Conservation (phyloP, 2,797 vertebrate species). For the Amphiprion clarkii region DNA sequence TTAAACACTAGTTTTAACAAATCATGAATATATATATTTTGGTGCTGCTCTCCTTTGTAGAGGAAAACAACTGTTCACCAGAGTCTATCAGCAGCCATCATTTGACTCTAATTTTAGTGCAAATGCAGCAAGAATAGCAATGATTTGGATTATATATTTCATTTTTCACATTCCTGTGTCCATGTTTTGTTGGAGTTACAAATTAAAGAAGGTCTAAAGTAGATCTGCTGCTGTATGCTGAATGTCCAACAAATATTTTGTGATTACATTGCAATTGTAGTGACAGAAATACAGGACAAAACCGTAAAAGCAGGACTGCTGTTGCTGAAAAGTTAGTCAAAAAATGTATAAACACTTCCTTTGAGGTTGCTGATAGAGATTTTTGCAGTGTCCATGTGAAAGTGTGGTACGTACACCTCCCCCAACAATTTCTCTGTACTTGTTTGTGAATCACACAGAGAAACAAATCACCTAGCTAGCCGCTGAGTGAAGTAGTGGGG, state of each 20-base stretch:
- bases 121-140: background rate
- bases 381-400: slow-evolving; percentile 13
- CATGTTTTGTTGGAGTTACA: background rate
- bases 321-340: background rate
- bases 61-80: slow-evolving; percentile 1
- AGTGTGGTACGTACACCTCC: slow-evolving; percentile 26
- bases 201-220: background rate
- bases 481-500: slow-evolving; percentile 43
- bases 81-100: background rate
- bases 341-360: background rate
- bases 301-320: background rate
- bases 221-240: background rate
- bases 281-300: background rate
- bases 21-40: background rate
- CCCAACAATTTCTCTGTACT: slow-evolving; percentile 53
- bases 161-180: background rate
- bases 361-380: slow-evolving; percentile 7
- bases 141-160: background rate
- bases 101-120: slow-evolving; percentile 2
- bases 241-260: background rate
- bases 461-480: slow-evolving; percentile 71
- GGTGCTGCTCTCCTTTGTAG: background rate
- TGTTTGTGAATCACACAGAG: slow-evolving; percentile 60
- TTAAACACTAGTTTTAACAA: slow-evolving; percentile 23
- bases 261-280: background rate